Evolutionary conservation across 2,797 vertebrate species (phyloP).

Genomic region (Malacoraja senta): DNA sequence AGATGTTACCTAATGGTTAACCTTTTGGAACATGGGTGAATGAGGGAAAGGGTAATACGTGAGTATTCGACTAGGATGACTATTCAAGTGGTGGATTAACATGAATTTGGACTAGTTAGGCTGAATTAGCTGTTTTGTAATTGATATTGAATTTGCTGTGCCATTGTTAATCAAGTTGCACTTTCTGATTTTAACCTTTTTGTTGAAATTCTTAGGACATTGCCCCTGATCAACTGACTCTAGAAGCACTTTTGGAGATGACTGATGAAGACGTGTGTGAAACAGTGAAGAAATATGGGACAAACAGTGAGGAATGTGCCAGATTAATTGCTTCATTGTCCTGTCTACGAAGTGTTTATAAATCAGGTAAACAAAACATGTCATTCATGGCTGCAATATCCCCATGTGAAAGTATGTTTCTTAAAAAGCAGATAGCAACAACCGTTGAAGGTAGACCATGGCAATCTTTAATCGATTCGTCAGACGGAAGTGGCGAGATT

Average conservation of each 20-base stretch:
- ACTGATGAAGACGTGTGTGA: conserved; percentile 83
- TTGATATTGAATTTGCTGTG: not conserved
- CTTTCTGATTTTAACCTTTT: not conserved
- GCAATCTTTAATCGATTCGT: no score
- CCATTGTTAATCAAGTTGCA: not conserved
- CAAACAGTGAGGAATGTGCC: conserved; percentile 82
- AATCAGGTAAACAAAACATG: conserved; percentile 67
- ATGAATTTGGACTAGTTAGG: not conserved
- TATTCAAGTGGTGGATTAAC: not conserved
- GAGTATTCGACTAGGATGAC: not conserved
- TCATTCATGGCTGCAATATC: not conserved
- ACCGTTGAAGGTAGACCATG: no score
- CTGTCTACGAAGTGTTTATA: conserved; percentile 82
- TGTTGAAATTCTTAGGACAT: conserved; percentile 65
- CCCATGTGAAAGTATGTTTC: no score
- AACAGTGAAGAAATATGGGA: conserved; percentile 82
- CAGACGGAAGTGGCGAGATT: no score
- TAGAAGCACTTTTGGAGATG: conserved; percentile 87
- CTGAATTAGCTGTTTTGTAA: not conserved
- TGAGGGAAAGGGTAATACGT: not conserved
- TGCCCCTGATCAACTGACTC: conserved; percentile 71
- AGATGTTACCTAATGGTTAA: not conserved
- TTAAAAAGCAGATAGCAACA: no score
- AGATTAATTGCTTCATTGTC: conserved; percentile 90
- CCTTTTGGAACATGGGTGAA: not conserved